Evolutionary conservation across 2,797 vertebrate species (phyloP), one percentile per base, ranked within the genome.

Genomic region (Sylvia borin): DNA sequence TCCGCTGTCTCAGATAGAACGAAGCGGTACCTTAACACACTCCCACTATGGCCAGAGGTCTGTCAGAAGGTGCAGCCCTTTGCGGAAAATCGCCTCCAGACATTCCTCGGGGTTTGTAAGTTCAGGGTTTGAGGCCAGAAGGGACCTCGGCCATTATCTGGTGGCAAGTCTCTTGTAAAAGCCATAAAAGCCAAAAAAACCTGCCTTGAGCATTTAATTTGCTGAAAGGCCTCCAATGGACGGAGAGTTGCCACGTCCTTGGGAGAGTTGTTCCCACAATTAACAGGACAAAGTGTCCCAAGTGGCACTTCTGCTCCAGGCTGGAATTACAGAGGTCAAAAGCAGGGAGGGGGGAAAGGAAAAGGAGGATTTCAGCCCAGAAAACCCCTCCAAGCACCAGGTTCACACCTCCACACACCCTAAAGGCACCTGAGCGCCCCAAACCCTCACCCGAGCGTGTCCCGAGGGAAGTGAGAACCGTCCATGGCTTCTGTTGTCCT

Each of bases 401-500:
- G 1, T 11, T 18, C 54, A 4, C 12, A 5, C 20, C 65, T 87
- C 50, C 50, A 8, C 61, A 3, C 70, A 3, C 9, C 81, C 87
- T 4, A 17, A 24, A 31, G n/a, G 29, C 68, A 16, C 0, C n/a
- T 13, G 11, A 25, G 51, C 16, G 7, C 4, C 10, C 10, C 1
- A 26, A 58, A 36, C 8, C 24, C 24, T 24, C 50, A 4, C 10
- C 92, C 71, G 38, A 34, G 0, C 13, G 42, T 34, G 36, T 81
- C 93, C 74, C 8, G 4, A 82, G 91, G 60, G 85, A 26, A 67
- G 66, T n/a, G 81, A 85, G 93, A 93, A 97, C 5, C 10, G 97
- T 98, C 98, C 98, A 98, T 99, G 98, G 97, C 96, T 98, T 98
- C 98, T 98, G 97, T 97, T 99, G 98, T 99, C 99, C 99, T 99